Evolutionary conservation across 2,797 vertebrate species (phyloP).

Genomic region (Aphelocoma californica): DNA sequence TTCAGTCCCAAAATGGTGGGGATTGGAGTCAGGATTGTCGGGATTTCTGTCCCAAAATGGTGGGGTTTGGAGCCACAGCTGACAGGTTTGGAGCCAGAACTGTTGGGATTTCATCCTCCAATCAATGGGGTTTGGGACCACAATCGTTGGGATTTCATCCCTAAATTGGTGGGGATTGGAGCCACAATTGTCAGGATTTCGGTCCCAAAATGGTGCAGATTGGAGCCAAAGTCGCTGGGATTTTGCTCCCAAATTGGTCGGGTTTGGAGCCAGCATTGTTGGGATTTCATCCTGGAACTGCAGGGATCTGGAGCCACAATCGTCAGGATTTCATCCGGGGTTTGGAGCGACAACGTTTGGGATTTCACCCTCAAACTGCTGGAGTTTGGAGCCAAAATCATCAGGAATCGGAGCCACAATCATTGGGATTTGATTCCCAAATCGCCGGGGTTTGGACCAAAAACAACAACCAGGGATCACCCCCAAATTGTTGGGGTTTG

Average conservation of each 20-base stretch:
- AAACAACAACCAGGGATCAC: background rate
- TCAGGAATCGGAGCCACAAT: too few relatives aligned
- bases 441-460: background rate
- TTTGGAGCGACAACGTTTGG: background rate
- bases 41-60: fast-evolving
- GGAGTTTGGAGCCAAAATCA: background rate
- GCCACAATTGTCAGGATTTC: background rate
- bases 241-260: background rate
- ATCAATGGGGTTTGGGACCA: background rate
- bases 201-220: fast-evolving
- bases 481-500: background rate
- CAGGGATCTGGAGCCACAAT: background rate
- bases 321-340: background rate
- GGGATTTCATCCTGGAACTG: background rate
- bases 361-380: background rate
- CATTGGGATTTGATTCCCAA: background rate
- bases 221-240: background rate
- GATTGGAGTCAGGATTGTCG: fast-evolving
- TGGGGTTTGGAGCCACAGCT: background rate
- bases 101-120: background rate
- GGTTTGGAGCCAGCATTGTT: background rate
- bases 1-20: background rate
- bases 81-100: background rate
- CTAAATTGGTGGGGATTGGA: background rate
- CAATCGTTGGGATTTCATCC: fast-evolving